These are phyloP conservation scores for Drosophila nr. perissopoda DNA, from an alignment of 2,888 invertebrate genomes.

Conservation along the genomic window DNA sequence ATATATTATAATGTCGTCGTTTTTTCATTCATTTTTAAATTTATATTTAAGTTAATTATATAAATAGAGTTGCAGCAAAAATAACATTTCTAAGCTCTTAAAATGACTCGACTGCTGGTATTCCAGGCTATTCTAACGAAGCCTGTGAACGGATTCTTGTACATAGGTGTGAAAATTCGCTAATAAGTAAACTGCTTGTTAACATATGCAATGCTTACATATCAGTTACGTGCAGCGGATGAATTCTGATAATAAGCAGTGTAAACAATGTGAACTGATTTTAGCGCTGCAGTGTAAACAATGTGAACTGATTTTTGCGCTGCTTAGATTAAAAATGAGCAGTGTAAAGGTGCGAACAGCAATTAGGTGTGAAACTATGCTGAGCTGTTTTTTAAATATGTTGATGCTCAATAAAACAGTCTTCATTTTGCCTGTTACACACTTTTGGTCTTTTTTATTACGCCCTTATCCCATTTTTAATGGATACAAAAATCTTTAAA, in stretches of 20 bases:
- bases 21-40: background rate
- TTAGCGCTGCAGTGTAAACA: background rate
- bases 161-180: background rate
- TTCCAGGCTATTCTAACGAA: background rate
- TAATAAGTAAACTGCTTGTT: background rate
- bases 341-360: background rate
- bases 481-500: background rate
- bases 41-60: background rate
- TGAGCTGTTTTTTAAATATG: background rate
- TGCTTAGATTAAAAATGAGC: background rate
- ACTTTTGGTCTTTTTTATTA: background rate
- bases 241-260: background rate
- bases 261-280: background rate
- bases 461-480: background rate
- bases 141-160: background rate
- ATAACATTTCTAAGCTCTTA: background rate
- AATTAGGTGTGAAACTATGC: background rate
- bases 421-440: background rate
- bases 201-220: background rate
- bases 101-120: background rate
- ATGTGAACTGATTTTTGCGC: background rate
- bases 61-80: background rate
- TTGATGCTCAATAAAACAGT: background rate
- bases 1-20: slow-evolving; percentile 7
- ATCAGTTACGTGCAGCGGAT: background rate